Conservation (phyloP, 2,888 invertebrate genomes). For the Cerastis leucographa region DNA sequence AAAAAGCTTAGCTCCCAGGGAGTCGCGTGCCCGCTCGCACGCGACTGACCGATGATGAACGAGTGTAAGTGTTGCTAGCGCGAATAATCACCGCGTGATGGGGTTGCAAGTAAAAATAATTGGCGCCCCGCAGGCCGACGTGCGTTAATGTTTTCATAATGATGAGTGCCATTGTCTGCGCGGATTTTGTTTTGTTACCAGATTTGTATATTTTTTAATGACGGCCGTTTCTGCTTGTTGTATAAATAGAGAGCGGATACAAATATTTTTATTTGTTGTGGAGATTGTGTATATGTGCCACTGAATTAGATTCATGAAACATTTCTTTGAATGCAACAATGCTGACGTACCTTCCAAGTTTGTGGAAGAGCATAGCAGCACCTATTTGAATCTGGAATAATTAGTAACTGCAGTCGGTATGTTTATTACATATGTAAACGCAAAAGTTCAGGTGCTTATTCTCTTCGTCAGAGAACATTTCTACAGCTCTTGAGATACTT, state of each 20-base stretch:
- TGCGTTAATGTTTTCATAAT: slow-evolving; percentile 89
- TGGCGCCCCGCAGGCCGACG: slow-evolving; percentile 88
- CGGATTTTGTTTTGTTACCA: slow-evolving; percentile 84
- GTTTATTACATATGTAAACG: neutral
- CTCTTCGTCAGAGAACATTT: neutral
- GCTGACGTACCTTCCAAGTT: neutral
- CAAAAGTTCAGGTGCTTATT: neutral
- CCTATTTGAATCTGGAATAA: neutral
- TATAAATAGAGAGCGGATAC: slow-evolving; percentile 77
- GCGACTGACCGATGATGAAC: slow-evolving; percentile 82
- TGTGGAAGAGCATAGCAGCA: neutral
- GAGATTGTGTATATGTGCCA: neutral
- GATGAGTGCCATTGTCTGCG: slow-evolving; percentile 84
- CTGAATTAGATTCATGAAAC: slow-evolving; percentile 11
- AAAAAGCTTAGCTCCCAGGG: slow-evolving; percentile 70
- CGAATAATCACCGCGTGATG: slow-evolving; percentile 82
- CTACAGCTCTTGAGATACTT: neutral
- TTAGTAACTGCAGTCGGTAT: neutral
- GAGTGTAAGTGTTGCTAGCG: slow-evolving; percentile 84
- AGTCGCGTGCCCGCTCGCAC: slow-evolving; percentile 76
- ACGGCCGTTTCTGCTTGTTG: slow-evolving; percentile 70
- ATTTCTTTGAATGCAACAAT: neutral
- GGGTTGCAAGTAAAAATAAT: slow-evolving; percentile 88
- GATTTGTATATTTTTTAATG: slow-evolving; percentile 79
- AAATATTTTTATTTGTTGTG: slow-evolving; percentile 58